A percentile compares a stretch with the other conserved stretches of the same genome.
These are phyloP conservation scores for Caloenas nicobarica DNA, from an alignment of 2,113 vertebrate species.

Conservation along the genomic window DNA sequence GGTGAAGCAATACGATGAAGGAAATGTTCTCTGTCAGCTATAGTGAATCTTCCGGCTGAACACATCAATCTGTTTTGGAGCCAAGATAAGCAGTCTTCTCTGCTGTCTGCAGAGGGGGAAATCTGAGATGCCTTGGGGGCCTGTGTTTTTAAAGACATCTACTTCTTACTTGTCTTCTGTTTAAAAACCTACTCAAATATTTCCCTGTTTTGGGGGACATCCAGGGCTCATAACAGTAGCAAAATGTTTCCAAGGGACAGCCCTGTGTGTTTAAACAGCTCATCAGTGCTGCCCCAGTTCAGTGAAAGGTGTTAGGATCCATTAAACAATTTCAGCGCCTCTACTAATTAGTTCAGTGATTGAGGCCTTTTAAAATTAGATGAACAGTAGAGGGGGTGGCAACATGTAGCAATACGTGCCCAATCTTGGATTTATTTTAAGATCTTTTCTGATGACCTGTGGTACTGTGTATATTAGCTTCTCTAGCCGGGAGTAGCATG, in stretches of 20 bases:
- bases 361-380: not conserved
- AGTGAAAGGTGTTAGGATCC: not conserved
- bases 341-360: not conserved
- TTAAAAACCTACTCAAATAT: constrained; percentile 34
- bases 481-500: not conserved
- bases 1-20: constrained; percentile 54
- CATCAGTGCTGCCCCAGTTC: not conserved
- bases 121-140: constrained; percentile 10
- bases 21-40: constrained; percentile 58
- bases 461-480: not conserved
- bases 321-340: not conserved
- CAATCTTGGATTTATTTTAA: constrained; percentile 43
- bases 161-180: constrained; percentile 52
- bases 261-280: not conserved
- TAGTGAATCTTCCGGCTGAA: constrained; percentile 52
- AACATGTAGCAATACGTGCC: not conserved
- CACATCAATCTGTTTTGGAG: constrained; percentile 48
- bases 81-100: constrained; percentile 53
- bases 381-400: not conserved
- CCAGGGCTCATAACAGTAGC: not conserved
- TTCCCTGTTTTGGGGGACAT: constrained; percentile 29
- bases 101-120: constrained; percentile 7
- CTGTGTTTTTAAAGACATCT: constrained; percentile 44
- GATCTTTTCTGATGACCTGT: not conserved
- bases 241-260: not conserved